Evolutionary conservation across 2,797 vertebrate genomes (phyloP), one percentile per base, ranked within the genome.

Genomic region (Adelosebastes latens): DNA sequence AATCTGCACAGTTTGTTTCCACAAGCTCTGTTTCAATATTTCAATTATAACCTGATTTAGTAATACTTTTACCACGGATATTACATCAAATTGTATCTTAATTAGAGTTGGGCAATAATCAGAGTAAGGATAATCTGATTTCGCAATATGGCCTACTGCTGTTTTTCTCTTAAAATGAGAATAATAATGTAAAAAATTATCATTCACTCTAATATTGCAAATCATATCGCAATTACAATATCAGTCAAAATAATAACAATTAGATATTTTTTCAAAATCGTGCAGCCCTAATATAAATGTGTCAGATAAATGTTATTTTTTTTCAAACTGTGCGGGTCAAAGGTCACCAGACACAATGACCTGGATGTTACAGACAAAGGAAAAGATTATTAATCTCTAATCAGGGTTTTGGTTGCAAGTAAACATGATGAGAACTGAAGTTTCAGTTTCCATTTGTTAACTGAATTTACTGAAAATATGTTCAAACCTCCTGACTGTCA

Each of bases 1-100:
- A 36, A 75, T 62, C 61, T 72, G 60, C 74, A 59, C 61, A 29
- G 68, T 62, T 53, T 72, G 58, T 81, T 74, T 65, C 80, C 62
- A 27, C 25, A 31, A 25, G 3, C 9, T 16, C 32, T 2, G 13
- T 24, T 58, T 46, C 63, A 62, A 3, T 29, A 10, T 31, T 59
- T 70, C 18, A 31, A 10, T 61, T 36, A n/a, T 2, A 29, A 68
- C 56, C 27, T 75, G n/a, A 13, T 70, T 62, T 0, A 64, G 8
- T 10, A 11, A 16, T 5, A 31, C 46, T 59, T 67, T 66, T 6
- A 53, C 5, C 8, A 1, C 34, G 8, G 9, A 22, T 65, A 74
- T 42, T 0, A 24, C 18, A 52, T 5, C n/a, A 16, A 13, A 32
- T 8, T 46, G 25, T 7, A 25, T 55, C 6, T 66, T 36, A 5